A percentile compares a stretch with the other conserved stretches of the same genome.
Conservation (phyloP, 1,140 invertebrate species). For the Drosophila paulistorum region DNA sequence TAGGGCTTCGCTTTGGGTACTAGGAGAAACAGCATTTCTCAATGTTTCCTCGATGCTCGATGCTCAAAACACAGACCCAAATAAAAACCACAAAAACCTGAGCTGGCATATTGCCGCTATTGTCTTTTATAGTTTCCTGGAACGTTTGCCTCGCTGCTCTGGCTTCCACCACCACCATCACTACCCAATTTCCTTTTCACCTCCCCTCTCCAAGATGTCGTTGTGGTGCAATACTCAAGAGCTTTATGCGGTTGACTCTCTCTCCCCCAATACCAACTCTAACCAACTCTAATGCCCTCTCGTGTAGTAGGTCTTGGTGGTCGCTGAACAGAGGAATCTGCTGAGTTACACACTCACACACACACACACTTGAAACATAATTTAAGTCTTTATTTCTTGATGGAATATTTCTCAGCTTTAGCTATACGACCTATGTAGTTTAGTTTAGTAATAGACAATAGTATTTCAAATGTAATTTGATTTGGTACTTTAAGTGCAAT, state of each 20-base stretch:
- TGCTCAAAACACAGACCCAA: conserved; percentile 38
- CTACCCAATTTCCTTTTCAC: conserved; percentile 11
- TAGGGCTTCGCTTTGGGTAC: conserved; percentile 59
- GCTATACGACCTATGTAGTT: conserved; percentile 13
- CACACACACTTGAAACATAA: conserved; percentile 17
- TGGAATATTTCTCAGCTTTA: conserved; percentile 7
- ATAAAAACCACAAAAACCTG: conserved; percentile 77
- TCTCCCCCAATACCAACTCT: not conserved
- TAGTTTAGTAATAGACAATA: conserved; percentile 12
- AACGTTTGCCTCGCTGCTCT: conserved; percentile 55
- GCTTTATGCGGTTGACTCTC: conserved; percentile 58
- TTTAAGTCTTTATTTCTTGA: conserved; percentile 14
- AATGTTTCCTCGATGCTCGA: conserved; percentile 19
- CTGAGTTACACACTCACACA: not conserved
- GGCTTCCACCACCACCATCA: conserved; percentile 33
- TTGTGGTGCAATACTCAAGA: conserved; percentile 63
- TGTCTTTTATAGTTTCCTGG: conserved; percentile 81
- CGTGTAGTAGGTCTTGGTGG: conserved; percentile 46
- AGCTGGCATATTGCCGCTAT: conserved; percentile 80
- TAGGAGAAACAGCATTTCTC: conserved; percentile 4
- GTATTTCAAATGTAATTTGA: conserved; percentile 10
- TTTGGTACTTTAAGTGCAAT: not conserved
- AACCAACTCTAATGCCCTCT: conserved; percentile 19
- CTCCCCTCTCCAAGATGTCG: conserved; percentile 17
- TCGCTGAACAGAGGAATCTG: conserved; percentile 30